phyloP scores from a whole-genome alignment of 2,797 vertebrate species.

The Apogon hyalosoma region DNA sequence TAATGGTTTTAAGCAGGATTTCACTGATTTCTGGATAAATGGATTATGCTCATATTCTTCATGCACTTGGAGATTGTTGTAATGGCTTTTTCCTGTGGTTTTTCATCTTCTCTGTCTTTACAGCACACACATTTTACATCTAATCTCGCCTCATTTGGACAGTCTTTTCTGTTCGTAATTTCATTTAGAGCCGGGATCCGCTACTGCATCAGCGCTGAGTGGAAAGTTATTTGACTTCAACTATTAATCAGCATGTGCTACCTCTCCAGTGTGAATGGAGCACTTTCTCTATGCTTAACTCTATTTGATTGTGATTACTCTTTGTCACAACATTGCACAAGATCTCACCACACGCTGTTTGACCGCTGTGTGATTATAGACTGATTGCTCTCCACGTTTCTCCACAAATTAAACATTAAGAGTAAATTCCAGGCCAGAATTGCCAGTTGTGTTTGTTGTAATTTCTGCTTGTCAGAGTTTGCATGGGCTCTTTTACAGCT shows the following conservation, averaged over 20 bases:
- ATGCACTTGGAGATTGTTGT: no score
- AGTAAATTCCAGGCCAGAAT: slow-evolving; percentile 6
- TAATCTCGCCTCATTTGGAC: background rate
- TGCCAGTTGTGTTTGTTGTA: slow-evolving; percentile 3
- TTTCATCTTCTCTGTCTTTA: background rate
- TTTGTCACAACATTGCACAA: slow-evolving; percentile 34
- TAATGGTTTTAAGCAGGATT: no score
- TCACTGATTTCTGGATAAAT: background rate
- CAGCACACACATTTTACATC: background rate
- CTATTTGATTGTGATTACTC: slow-evolving; percentile 64
- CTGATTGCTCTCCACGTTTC: slow-evolving; percentile 51
- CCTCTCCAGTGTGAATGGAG: slow-evolving; percentile 25
- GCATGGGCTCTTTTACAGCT: background rate
- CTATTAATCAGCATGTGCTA: slow-evolving; percentile 41
- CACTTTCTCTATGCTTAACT: slow-evolving; percentile 30
- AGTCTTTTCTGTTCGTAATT: background rate
- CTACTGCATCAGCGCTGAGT: slow-evolving; percentile 33
- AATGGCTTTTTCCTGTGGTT: background rate
- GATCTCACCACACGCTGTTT: slow-evolving; percentile 38
- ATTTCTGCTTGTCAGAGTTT: slow-evolving; percentile 33
- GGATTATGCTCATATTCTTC: background rate
- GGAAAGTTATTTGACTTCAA: slow-evolving; percentile 34
- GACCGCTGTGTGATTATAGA: slow-evolving; percentile 50
- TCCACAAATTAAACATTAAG: slow-evolving; percentile 11
- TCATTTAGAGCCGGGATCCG: slow-evolving; percentile 8